Conservation (phyloP, 2,888 invertebrate species). For the Drosophila colorata region DNA sequence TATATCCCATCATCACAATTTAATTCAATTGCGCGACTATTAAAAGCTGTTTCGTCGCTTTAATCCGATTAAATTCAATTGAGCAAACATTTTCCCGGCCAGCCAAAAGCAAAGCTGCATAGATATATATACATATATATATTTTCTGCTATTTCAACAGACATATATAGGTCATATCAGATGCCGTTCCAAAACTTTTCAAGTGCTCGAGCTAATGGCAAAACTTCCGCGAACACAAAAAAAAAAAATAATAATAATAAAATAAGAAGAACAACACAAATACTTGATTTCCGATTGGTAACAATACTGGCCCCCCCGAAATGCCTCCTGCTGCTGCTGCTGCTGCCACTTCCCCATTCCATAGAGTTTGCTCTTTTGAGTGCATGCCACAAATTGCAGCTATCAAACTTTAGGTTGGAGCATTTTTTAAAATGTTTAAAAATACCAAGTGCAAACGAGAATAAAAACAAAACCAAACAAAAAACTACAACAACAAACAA, state of each 20-base stretch:
- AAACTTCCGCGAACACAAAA: conserved; percentile 37
- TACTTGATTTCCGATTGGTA: conserved; percentile 53
- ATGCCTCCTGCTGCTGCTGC: neutral
- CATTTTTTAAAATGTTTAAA: conserved; percentile 75
- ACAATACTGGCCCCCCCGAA: conserved; percentile 8
- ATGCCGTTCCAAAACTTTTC: conserved; percentile 56
- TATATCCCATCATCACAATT: conserved; percentile 35
- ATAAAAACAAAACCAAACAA: conserved; percentile 51
- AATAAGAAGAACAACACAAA: neutral
- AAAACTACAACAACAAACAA: conserved; percentile 13
- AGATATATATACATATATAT: conserved; percentile 5
- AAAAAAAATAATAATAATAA: conserved; percentile 29
- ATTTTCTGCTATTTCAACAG: neutral
- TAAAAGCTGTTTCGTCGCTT: conserved; percentile 39
- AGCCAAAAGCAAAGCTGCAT: neutral
- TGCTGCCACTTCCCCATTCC: conserved; percentile 56
- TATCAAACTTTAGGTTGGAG: conserved; percentile 65
- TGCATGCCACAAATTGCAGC: conserved; percentile 68
- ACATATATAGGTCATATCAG: conserved; percentile 58
- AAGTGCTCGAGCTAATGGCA: conserved; percentile 66
- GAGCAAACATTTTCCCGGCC: conserved; percentile 53
- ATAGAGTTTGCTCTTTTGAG: conserved; percentile 38
- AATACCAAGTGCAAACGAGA: conserved; percentile 64
- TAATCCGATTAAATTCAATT: conserved; percentile 77
- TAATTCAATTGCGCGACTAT: conserved; percentile 55